These are phyloP conservation scores for Brachyptera putata DNA, from an alignment of 2,888 invertebrate species.

Conservation along the genomic window DNA sequence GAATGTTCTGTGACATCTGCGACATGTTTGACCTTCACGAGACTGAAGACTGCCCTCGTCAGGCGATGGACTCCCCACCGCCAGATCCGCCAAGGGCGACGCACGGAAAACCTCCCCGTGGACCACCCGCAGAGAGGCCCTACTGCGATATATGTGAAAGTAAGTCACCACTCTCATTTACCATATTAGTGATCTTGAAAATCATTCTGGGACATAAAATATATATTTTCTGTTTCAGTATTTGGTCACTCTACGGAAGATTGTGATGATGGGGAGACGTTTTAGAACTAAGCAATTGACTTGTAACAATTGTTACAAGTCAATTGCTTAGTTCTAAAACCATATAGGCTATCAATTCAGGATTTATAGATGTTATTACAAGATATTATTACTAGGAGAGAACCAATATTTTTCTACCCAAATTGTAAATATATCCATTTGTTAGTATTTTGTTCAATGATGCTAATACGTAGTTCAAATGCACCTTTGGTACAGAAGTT, in stretches of 20 bases:
- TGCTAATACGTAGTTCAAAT: too few relatives aligned
- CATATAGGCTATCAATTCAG: not conserved
- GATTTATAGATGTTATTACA: not conserved
- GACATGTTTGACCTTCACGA: conserved; percentile 95
- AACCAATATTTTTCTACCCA: conserved; percentile 3
- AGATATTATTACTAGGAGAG: not conserved
- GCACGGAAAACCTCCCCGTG: conserved; percentile 47
- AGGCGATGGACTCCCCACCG: conserved; percentile 58
- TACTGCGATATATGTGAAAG: conserved; percentile 94
- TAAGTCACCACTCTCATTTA: conserved; percentile 43
- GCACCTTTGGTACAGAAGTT: too few relatives aligned
- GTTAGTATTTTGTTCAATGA: too few relatives aligned
- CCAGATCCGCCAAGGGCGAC: conserved; percentile 51
- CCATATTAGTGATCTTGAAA: not conserved
- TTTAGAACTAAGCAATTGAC: conserved; percentile 46
- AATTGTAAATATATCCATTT: not conserved
- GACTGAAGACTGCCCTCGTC: conserved; percentile 93
- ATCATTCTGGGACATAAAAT: not conserved
- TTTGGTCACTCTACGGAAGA: conserved; percentile 85
- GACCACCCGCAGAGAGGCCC: conserved; percentile 52
- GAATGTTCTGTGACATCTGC: conserved; percentile 96
- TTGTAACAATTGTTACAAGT: not conserved
- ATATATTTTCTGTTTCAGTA: conserved; percentile 53
- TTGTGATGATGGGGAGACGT: conserved; percentile 83
- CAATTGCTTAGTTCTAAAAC: too few relatives aligned